Evolutionary conservation across 2,113 vertebrate species (phyloP).

Genomic region (Rhineura floridana): DNA sequence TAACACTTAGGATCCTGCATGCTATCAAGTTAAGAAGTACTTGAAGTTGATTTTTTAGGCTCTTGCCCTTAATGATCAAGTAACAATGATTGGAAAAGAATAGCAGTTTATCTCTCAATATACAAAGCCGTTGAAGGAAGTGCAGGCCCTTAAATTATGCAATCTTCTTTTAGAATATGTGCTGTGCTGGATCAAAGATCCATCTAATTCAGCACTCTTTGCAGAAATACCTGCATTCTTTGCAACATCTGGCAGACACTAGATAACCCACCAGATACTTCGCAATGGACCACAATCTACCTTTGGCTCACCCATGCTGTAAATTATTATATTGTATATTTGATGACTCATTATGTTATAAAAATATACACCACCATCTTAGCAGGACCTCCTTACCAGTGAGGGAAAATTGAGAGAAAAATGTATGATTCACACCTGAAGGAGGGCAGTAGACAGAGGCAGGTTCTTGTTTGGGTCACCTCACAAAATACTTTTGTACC

Average conservation of each 20-base stretch:
- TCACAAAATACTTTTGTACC: neutral
- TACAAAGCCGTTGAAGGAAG: too few relatives aligned
- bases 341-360: neutral
- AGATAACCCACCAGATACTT: neutral
- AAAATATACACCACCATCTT: neutral
- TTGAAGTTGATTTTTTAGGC: constrained; percentile 3
- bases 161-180: neutral
- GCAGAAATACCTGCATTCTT: neutral
- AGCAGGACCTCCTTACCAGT: neutral
- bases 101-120: neutral
- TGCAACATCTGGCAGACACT: neutral
- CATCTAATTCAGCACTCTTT: neutral
- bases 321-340: neutral
- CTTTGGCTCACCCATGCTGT: neutral
- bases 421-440: neutral
- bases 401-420: neutral
- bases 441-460: neutral
- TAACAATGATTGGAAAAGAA: neutral
- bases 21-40: neutral
- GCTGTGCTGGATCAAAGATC: neutral
- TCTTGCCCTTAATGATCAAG: constrained; percentile 13
- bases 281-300: neutral
- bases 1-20: neutral
- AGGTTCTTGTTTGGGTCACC: neutral
- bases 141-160: neutral